Evolutionary conservation across 2,797 vertebrate species (phyloP).

Genomic region (Sciurus carolinensis): DNA sequence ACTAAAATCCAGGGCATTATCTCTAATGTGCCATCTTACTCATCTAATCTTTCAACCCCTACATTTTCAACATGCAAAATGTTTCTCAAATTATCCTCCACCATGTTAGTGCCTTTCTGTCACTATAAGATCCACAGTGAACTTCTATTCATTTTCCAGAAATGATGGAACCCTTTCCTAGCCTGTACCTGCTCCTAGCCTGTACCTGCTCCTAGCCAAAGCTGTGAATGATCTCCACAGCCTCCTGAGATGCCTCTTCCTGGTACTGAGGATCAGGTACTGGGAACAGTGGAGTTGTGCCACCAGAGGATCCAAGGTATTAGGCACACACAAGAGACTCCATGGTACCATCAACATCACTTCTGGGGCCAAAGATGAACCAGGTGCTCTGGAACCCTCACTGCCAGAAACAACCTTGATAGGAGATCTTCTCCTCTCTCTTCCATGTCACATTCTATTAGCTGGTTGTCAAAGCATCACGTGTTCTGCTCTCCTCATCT

Average conservation of each 20-base stretch:
- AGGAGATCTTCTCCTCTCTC: fast-evolving
- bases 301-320: neutral
- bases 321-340: neutral
- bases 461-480: neutral
- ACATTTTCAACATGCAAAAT: neutral
- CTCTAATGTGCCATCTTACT: neutral
- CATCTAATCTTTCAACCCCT: neutral
- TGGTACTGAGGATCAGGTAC: neutral
- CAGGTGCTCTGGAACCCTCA: neutral
- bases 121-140: neutral
- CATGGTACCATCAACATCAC: neutral
- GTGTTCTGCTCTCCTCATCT: neutral
- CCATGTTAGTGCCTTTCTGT: neutral
- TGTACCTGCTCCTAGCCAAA: neutral
- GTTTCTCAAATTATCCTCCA: neutral
- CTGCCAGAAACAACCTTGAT: neutral
- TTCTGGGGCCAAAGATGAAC: neutral
- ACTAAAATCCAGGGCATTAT: neutral
- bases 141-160: neutral
- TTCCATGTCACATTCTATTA: neutral
- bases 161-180: neutral
- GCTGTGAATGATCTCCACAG: neutral
- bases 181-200: neutral
- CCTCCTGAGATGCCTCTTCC: neutral
- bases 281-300: neutral